A percentile compares a stretch with the other conserved stretches of the same genome.
These are phyloP conservation scores for Xenus cinereus DNA, from an alignment of 2,113 vertebrate species.

Conservation along the genomic window DNA sequence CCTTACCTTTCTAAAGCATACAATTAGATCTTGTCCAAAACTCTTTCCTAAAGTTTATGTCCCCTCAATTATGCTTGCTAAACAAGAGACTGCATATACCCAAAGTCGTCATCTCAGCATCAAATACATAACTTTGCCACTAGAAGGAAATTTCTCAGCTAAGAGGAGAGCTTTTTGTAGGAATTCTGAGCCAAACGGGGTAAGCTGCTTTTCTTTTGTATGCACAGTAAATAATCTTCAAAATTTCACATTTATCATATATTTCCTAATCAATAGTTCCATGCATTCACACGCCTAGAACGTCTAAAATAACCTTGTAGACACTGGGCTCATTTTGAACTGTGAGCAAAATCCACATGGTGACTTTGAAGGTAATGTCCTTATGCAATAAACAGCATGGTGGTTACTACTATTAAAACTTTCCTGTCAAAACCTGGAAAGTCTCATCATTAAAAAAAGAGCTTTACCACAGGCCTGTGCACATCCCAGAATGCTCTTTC, in stretches of 20 bases:
- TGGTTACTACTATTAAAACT: not conserved
- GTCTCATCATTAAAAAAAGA: not conserved
- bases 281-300: not conserved
- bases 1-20: not conserved
- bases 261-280: not conserved
- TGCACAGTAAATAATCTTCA: not conserved
- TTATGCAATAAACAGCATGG: not conserved
- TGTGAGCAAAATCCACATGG: rapidly evolving
- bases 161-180: not conserved
- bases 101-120: not conserved
- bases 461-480: constrained; percentile 93
- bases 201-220: not conserved
- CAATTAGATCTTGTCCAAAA: not conserved
- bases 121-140: not conserved
- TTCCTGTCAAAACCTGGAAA: not conserved
- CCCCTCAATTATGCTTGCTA: not conserved
- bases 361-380: not conserved
- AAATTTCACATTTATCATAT: not conserved
- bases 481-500: constrained; percentile 98
- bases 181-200: not conserved
- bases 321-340: not conserved
- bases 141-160: not conserved
- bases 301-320: not conserved
- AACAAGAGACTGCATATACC: not conserved
- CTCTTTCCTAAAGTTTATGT: not conserved